Base-by-base conservation (phyloP, 2,888 invertebrate species). In the Yponomeuta cagnagella region DNA sequence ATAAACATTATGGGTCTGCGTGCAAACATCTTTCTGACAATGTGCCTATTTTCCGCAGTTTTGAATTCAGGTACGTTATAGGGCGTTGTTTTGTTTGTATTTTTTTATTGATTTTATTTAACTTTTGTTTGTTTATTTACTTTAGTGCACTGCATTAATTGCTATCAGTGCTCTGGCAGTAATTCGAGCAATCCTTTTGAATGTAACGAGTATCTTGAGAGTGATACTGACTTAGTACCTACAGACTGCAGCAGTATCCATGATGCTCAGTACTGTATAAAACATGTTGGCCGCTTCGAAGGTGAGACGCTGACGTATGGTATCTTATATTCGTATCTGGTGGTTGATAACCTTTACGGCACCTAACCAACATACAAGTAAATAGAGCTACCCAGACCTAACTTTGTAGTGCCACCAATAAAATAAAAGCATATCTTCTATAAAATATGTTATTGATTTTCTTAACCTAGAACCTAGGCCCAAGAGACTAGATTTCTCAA, bases 281-380 rank as follows among this genome's bases (percentile, higher is more conserved):
- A 99, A 93, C 97, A 97, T 80, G 96, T 97, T 73, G 98, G 98
- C 75, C 94, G 98, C 82, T 97, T 94, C 79, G 97, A 97, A 96
- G 97, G 97, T 96, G 93, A 93, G 88, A 74, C 15, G 65, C 31
- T 30, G 66, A 37, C 52, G 2, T 2, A 3, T 15, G 15, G 12
- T 15, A 15, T 52, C 52, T 33, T 2, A 33, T 43, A 8, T 43
- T 43, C 8, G 9, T 43, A 43, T 43, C 12, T 65, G 31, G 65
- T 65, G 33, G 31, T 65, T 65, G 9, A 30, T 31, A 65, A 65
- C 12, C 52, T 58, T 58, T 58, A 43, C 43, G n/a, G n/a, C n/a
- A 23, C n/a, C n/a, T 63, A 23, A 63, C 6, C 63, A 63, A 78
- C 72, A 71, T 71, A 67, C 69, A 67, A 70, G 71, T 67, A 15